phyloP scores from a whole-genome alignment of 2,797 vertebrate genomes.

The Danio albolineatus region DNA sequence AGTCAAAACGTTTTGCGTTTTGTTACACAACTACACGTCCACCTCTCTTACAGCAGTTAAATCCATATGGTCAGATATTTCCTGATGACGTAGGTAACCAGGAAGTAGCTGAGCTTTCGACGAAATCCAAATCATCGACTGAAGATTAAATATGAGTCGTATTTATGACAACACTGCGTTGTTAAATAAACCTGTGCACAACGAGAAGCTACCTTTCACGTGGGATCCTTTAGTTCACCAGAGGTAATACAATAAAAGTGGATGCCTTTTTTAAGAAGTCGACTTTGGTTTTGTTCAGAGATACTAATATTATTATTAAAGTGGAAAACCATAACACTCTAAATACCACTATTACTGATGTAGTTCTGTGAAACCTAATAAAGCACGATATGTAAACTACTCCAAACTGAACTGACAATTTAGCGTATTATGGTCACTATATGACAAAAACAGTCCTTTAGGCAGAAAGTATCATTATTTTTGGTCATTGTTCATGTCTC shows the following conservation, averaged over 20 bases:
- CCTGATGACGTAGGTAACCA: conserved; percentile 51
- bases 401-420: not conserved
- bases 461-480: no score
- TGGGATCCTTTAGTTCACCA: conserved; percentile 78
- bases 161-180: conserved; percentile 83
- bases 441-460: no score
- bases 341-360: not conserved
- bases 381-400: not conserved
- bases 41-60: not conserved
- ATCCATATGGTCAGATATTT: not conserved
- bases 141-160: conserved; percentile 76
- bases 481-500: not conserved
- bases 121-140: not conserved
- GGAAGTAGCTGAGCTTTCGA: conserved; percentile 56
- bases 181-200: conserved; percentile 82
- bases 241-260: conserved; percentile 71
- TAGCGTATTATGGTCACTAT: no score
- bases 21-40: not conserved
- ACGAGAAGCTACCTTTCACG: conserved; percentile 66
- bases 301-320: no score
- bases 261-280: not conserved
- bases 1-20: no score
- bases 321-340: not conserved
- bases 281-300: not conserved
- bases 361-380: no score